Evolutionary conservation across 2,797 vertebrate genomes (phyloP), one percentile per base, ranked within the genome.

Genomic region (Simalia tracyae): DNA sequence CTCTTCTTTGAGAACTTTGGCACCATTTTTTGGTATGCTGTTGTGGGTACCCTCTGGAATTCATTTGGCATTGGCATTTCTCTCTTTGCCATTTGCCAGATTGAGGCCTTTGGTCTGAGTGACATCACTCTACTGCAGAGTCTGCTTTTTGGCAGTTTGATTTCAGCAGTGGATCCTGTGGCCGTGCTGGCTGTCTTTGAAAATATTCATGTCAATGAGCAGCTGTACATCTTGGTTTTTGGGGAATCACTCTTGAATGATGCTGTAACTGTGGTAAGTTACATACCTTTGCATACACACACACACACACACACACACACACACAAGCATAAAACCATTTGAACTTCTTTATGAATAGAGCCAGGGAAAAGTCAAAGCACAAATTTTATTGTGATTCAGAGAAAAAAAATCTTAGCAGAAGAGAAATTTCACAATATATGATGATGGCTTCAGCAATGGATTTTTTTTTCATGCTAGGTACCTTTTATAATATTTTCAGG

Each of bases 1-100:
- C 97, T 98, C 4, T 99, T 99, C 97, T 99, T 99, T 93, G 99
- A 99, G 97, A 99, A 99, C 96, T 94, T 99, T 0, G 99, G 99
- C 97, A 99, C 99, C 60, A 99, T 99, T 95, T 96, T 99, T 93
- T 99, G 98, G 99, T 99, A 99, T 17, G 98, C 99, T 0, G 98
- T 99, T 91, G 98, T 99, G 56, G 99, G 99, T 64, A 99, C 99
- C 0, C 98, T 99, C 88, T 99, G 99, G 99, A 99, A 99, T 93
- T 98, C 98, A 94, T 97, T 99, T 0, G 99, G 99, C 93, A 98
- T 99, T 1, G 99, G 99, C 10, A 97, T 99, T 95, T 99, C 98
- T 7, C 97, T 99, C 50, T 99, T 98, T 26, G 99, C 98, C 91
- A 98, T 99, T 91, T 99, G 99, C 96, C 99, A 99, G 96, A 98